phyloP scores from a whole-genome alignment of 2,888 invertebrate genomes.

The Plebejus anna region DNA sequence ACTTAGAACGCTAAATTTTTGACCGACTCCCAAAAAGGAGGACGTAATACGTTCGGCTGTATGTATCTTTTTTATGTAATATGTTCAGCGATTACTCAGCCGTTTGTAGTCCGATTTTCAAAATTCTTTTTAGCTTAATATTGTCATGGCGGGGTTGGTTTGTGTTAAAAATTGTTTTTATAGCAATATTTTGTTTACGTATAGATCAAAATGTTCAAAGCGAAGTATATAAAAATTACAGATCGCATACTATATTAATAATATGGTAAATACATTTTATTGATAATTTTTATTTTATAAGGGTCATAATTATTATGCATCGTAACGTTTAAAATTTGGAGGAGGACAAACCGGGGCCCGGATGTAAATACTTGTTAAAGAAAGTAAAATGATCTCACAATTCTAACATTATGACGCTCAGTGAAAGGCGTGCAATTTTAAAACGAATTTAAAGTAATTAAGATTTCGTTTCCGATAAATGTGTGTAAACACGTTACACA shows the following conservation, averaged over 20 bases:
- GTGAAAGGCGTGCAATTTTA: slow-evolving; percentile 5
- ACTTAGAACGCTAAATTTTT: no score
- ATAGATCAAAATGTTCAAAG: no score
- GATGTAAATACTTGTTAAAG: not conserved
- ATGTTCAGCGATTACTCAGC: no score
- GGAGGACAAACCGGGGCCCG: not conserved
- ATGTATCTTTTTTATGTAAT: no score
- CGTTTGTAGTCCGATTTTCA: no score
- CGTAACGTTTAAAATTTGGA: not conserved
- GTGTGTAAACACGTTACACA: slow-evolving; percentile 4
- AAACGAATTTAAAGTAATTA: slow-evolving; percentile 8
- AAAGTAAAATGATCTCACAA: not conserved
- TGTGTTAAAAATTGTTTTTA: not conserved
- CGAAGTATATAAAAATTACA: no score
- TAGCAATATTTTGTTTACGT: no score
- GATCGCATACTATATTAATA: not conserved
- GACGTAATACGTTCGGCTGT: no score
- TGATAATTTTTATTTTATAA: not conserved
- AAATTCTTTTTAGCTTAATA: no score
- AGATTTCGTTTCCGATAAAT: slow-evolving; percentile 15
- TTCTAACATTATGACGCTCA: not conserved
- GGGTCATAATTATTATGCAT: not conserved
- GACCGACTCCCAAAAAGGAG: no score
- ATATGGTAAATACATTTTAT: not conserved
- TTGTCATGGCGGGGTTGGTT: not conserved